phyloP scores from a whole-genome alignment of 2,888 invertebrate species.

The Allolobophora icterica region DNA sequence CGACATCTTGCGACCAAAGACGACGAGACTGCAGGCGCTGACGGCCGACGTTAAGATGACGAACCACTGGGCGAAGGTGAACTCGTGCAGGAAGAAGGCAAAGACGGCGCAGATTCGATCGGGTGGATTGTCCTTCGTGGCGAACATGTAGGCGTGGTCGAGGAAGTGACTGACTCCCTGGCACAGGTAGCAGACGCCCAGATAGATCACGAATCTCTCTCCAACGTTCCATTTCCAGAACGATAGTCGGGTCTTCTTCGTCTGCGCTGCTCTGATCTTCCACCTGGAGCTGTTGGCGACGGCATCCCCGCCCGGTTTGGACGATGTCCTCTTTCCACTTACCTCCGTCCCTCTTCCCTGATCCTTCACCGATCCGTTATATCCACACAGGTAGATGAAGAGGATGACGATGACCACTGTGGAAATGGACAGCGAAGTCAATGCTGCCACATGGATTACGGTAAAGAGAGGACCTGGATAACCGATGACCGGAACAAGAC shows the following conservation, averaged over 20 bases:
- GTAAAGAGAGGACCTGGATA: conserved; percentile 24
- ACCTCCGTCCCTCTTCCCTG: not conserved
- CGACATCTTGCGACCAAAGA: conserved; percentile 35
- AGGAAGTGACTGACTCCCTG: conserved; percentile 38
- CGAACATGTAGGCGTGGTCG: conserved; percentile 45
- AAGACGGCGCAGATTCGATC: conserved; percentile 37
- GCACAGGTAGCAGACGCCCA: conserved; percentile 38
- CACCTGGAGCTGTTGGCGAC: not conserved
- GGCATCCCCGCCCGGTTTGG: not conserved
- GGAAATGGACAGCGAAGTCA: not conserved
- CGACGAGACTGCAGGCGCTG: conserved; percentile 43
- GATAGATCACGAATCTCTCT: conserved; percentile 42
- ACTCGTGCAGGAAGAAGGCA: conserved; percentile 41
- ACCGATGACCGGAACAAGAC: not conserved
- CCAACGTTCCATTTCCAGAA: conserved; percentile 27
- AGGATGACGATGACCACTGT: not conserved
- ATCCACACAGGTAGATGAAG: conserved; percentile 19
- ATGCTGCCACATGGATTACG: conserved; percentile 21
- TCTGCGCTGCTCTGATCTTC: not conserved
- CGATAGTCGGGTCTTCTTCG: not conserved
- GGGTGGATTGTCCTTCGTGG: conserved; percentile 37
- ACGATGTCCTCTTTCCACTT: not conserved
- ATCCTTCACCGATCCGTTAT: not conserved
- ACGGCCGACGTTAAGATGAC: conserved; percentile 42
- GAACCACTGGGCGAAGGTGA: conserved; percentile 43